A percentile compares a stretch with the other conserved stretches of the same genome.
Conservation (phyloP, 2,113 vertebrate species). For the Calonectris borealis region DNA sequence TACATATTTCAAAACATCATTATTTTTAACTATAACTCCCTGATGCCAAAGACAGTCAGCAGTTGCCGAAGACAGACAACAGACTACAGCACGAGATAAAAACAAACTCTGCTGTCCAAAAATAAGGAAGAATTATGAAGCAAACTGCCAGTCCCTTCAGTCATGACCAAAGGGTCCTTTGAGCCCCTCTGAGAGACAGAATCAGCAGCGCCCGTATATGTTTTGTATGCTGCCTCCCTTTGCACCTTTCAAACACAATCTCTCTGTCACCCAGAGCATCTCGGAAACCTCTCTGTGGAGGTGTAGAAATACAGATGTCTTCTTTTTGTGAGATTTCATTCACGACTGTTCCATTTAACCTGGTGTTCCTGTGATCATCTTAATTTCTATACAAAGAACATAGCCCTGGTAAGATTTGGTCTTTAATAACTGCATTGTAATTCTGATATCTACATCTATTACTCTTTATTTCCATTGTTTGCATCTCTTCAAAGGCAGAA, state of each 20-base stretch:
- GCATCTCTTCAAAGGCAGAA: neutral
- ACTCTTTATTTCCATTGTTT: slow-evolving; percentile 4
- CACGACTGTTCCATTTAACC: neutral
- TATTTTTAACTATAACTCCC: neutral
- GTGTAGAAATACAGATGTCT: neutral
- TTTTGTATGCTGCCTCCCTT: neutral
- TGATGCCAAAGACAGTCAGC: neutral
- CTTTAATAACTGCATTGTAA: neutral
- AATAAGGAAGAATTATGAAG: neutral
- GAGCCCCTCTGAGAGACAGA: neutral
- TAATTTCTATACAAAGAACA: slow-evolving; percentile 6
- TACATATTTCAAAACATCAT: neutral
- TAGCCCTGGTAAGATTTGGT: neutral
- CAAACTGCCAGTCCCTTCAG: neutral
- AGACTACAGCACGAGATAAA: neutral
- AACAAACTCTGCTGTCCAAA: neutral
- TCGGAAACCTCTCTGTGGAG: neutral
- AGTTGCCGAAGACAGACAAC: neutral
- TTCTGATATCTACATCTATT: neutral
- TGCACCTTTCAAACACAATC: neutral
- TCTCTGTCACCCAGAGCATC: neutral
- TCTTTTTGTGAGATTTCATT: neutral
- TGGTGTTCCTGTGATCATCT: neutral
- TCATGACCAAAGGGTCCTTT: neutral
- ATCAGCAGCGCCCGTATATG: neutral